phyloP scores from a whole-genome alignment of 2,888 invertebrate species.

The Dorcus parallelipipedus region DNA sequence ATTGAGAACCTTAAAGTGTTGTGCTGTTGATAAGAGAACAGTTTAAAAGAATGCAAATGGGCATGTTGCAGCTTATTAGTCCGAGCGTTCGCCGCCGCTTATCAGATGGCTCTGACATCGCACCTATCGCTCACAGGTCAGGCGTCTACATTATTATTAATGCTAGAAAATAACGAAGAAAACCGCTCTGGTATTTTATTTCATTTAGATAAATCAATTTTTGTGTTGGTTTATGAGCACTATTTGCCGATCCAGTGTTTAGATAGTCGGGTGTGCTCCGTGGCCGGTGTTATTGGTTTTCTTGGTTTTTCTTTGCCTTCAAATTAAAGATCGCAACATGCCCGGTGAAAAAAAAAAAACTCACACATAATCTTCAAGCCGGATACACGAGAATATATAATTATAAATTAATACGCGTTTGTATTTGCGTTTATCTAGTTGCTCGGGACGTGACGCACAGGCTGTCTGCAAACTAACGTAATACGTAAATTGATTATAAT shows the following conservation, averaged over 20 bases:
- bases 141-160: conserved; percentile 23
- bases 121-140: conserved; percentile 23
- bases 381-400: conserved; percentile 12
- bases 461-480: too few species aligned
- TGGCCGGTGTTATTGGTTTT: conserved; percentile 17
- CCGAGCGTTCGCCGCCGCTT: conserved; percentile 6
- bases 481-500: too few species aligned
- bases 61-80: conserved; percentile 6
- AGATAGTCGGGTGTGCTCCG: conserved; percentile 14
- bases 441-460: too few species aligned
- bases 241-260: conserved; percentile 19
- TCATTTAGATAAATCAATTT: conserved; percentile 26
- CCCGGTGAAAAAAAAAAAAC: not conserved
- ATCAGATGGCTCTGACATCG: conserved; percentile 24
- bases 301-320: not conserved
- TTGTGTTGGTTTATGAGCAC: conserved; percentile 16
- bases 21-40: not conserved
- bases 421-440: too few species aligned
- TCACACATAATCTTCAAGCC: conserved; percentile 9
- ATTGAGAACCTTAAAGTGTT: too few species aligned
- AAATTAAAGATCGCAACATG: too few species aligned
- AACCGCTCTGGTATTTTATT: conserved; percentile 24
- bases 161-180: conserved; percentile 18
- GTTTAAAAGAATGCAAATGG: conserved; percentile 5
- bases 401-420: conserved; percentile 15